A percentile compares a stretch with the other conserved stretches of the same genome.
Evolutionary conservation across 2,888 invertebrate species (phyloP).

Genomic region (Dryadula phaetusa): DNA sequence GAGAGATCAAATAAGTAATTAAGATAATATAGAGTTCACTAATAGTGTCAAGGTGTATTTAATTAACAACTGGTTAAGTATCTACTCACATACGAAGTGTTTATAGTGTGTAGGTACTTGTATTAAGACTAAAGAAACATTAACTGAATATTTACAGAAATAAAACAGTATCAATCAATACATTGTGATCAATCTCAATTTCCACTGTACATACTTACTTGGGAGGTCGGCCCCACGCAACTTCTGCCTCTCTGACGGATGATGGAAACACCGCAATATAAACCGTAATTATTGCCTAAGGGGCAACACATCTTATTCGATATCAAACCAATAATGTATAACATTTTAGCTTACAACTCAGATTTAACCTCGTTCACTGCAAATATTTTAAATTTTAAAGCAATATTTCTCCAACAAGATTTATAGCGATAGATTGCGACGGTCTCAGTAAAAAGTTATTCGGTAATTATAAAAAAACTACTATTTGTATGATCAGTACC

Average conservation of each 20-base stretch:
- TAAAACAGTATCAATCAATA: neutral
- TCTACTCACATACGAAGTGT: neutral
- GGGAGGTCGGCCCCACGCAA: conserved; percentile 34
- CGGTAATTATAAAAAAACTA: neutral
- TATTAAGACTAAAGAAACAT: neutral
- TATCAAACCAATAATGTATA: conserved; percentile 19
- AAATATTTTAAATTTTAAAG: neutral
- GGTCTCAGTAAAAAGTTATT: neutral
- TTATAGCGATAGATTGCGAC: neutral
- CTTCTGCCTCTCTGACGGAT: conserved; percentile 39
- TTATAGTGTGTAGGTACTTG: neutral
- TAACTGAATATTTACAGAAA: neutral
- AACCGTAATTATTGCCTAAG: conserved; percentile 44
- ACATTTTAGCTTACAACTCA: neutral
- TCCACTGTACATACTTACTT: conserved; percentile 4
- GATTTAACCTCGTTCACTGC: neutral
- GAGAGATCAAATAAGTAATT: conserved; percentile 12
- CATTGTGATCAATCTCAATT: neutral
- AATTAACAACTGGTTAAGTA: conserved; percentile 4
- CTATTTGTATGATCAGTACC: neutral
- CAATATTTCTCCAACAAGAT: neutral
- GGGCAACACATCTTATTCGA: conserved; percentile 41
- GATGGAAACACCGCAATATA: conserved; percentile 40
- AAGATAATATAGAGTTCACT: conserved; percentile 5
- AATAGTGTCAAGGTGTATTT: conserved; percentile 17